A percentile compares a stretch with the other conserved stretches of the same genome.
These are phyloP conservation scores for Mirounga angustirostris DNA, from an alignment of 2,113 vertebrate species.

Conservation along the genomic window DNA sequence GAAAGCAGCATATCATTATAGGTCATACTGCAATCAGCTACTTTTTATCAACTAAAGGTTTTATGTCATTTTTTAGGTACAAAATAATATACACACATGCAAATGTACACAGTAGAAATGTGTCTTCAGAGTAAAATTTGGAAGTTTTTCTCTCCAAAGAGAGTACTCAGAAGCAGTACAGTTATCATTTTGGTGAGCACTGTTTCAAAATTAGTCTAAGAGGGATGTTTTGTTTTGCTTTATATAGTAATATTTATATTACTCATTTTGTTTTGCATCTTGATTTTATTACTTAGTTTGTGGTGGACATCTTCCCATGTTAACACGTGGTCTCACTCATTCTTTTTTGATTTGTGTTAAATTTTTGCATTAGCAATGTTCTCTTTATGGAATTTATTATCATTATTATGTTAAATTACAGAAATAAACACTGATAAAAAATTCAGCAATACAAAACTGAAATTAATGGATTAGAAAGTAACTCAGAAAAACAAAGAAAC, in stretches of 20 bases:
- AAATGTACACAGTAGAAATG: background rate
- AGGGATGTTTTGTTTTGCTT: background rate
- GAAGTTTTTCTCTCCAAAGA: background rate
- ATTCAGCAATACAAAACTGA: conserved; percentile 13
- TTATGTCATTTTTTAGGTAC: background rate
- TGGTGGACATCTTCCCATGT: background rate
- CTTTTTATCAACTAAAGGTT: background rate
- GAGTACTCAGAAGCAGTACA: background rate
- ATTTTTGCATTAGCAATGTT: background rate
- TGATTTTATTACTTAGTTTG: conserved; percentile 13
- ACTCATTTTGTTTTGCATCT: background rate
- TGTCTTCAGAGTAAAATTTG: background rate
- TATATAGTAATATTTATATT: background rate
- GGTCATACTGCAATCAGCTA: background rate
- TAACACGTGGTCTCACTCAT: background rate
- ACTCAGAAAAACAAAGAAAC: background rate
- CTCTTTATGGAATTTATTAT: conserved; percentile 2
- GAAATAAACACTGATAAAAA: conserved; percentile 9
- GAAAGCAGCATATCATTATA: background rate
- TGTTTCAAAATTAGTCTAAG: background rate
- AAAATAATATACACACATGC: background rate
- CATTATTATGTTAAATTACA: background rate
- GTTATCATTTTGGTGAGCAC: background rate
- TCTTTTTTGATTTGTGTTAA: background rate
- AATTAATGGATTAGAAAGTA: conserved; percentile 51